These are phyloP conservation scores for Lucilia sericata DNA, from an alignment of 1,140 invertebrate genomes.

Conservation along the genomic window DNA sequence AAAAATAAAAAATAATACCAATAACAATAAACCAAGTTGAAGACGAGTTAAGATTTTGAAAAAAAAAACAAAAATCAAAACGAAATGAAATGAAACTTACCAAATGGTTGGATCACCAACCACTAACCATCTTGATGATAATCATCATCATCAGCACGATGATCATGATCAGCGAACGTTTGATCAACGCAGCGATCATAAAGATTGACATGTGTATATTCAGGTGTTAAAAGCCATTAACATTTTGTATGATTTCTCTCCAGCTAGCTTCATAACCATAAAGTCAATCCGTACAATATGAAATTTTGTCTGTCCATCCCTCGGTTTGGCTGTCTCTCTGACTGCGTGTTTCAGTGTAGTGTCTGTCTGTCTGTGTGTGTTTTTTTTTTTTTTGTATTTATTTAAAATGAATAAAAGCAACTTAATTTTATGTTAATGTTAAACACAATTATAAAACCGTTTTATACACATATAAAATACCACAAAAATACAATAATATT, in stretches of 20 bases:
- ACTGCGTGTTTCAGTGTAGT: too few species aligned
- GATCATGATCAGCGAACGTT: neutral
- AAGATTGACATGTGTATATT: constrained; percentile 15
- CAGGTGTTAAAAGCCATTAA: constrained; percentile 26
- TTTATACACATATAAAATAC: neutral
- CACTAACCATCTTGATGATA: too few species aligned
- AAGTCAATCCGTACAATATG: neutral
- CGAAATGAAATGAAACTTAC: neutral
- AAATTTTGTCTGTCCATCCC: neutral
- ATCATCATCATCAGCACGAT: neutral
- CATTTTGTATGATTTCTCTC: constrained; percentile 29
- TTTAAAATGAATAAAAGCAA: neutral
- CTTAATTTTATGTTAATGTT: constrained; percentile 27
- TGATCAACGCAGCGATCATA: neutral
- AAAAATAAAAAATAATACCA: neutral
- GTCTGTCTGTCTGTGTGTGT: too few species aligned
- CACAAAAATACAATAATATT: neutral
- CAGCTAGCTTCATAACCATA: neutral
- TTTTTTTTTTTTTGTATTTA: neutral
- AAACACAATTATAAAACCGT: constrained; percentile 12
- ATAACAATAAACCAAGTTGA: neutral
- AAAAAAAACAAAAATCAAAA: neutral
- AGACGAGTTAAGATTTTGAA: neutral
- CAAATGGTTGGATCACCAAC: constrained; percentile 3
- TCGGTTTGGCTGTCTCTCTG: too few species aligned